phyloP scores from a whole-genome alignment of 1,140 invertebrate genomes.

The Brachionus sp. region DNA sequence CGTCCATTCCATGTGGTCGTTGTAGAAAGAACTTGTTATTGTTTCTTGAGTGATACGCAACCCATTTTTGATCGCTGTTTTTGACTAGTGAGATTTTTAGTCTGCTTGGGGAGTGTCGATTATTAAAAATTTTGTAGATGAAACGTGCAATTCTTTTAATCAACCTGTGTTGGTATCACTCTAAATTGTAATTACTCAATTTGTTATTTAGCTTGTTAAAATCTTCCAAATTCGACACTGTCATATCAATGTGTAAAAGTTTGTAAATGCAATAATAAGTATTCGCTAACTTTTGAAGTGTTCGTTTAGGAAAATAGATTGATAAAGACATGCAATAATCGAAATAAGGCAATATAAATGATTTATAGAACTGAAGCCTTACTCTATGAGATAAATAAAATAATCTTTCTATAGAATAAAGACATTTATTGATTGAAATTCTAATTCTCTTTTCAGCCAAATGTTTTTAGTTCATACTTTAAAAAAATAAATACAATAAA shows the following conservation, averaged over 20 bases:
- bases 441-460: too few relatives aligned
- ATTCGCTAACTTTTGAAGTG: too few relatives aligned
- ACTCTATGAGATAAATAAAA: neutral
- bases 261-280: neutral
- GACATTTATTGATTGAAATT: too few relatives aligned
- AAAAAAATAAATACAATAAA: too few relatives aligned
- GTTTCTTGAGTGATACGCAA: neutral
- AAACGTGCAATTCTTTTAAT: neutral
- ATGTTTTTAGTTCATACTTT: too few relatives aligned
- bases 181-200: neutral
- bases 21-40: neutral
- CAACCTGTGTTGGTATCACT: neutral
- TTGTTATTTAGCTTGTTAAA: slow-evolving; percentile 4
- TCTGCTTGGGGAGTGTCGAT: neutral
- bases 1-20: neutral
- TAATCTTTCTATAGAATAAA: neutral
- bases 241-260: neutral
- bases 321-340: neutral
- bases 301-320: neutral
- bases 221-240: neutral
- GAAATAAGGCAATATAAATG: neutral
- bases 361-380: slow-evolving; percentile 6
- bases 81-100: neutral
- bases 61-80: neutral
- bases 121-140: neutral